These are phyloP conservation scores for Dasyprocta punctata DNA, from an alignment of 2,113 vertebrate species.

Conservation along the genomic window DNA sequence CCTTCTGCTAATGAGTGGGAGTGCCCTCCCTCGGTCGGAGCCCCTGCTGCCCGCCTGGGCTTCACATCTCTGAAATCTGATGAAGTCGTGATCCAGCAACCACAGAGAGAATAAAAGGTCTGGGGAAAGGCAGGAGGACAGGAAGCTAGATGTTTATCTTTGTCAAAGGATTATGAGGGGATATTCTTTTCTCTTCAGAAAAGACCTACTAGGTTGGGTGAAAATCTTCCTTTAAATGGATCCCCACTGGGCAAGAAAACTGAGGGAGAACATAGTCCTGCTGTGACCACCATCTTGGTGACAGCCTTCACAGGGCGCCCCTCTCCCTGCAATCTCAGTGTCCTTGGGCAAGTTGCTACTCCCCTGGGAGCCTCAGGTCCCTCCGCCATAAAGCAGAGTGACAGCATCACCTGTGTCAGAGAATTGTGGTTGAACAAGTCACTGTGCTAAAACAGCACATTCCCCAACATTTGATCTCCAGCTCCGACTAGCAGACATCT, in stretches of 20 bases:
- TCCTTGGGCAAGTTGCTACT: background rate
- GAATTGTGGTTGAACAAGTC: background rate
- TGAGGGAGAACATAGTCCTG: background rate
- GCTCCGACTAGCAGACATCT: background rate
- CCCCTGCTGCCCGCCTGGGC: background rate
- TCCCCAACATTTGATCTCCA: background rate
- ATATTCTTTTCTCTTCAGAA: conserved; percentile 11
- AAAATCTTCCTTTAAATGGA: conserved; percentile 4
- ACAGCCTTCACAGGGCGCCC: background rate
- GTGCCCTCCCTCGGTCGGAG: background rate
- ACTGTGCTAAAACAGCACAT: background rate
- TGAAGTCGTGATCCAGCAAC: conserved; percentile 28
- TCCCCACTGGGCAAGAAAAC: background rate
- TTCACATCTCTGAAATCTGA: conserved; percentile 52
- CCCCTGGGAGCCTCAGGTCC: background rate
- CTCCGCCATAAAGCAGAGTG: background rate
- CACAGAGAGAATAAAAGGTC: conserved; percentile 4
- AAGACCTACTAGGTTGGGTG: background rate
- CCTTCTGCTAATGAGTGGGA: conserved; percentile 19
- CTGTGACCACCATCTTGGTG: background rate
- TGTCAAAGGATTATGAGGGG: background rate
- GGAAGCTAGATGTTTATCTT: conserved; percentile 55
- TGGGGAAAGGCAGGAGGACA: background rate
- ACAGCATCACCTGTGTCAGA: background rate
- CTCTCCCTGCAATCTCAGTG: background rate